Conservation (phyloP, 2,113 vertebrate species). For the Crotalus horridus region DNA sequence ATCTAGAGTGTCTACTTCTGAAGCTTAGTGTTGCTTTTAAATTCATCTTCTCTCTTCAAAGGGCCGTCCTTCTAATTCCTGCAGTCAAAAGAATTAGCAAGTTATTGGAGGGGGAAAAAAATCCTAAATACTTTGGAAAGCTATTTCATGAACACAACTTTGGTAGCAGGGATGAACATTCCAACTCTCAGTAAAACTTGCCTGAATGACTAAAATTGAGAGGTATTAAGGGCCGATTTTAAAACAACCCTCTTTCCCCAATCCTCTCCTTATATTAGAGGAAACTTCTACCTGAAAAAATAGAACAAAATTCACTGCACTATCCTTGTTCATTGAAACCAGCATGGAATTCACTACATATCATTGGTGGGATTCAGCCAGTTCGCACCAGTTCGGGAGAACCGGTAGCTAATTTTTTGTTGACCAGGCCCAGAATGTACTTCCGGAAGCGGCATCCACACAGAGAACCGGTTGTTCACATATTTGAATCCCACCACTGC, state of each 20-base stretch:
- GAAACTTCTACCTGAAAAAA: neutral
- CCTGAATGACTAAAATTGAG: neutral
- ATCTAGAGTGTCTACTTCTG: neutral
- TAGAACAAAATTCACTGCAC: neutral
- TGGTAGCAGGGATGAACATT: neutral
- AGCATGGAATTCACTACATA: neutral
- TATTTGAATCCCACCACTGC: no score
- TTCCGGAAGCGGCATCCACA: no score
- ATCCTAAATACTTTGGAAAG: neutral
- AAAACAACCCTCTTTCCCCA: neutral
- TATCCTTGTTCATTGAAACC: neutral
- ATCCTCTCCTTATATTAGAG: neutral
- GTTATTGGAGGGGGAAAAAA: neutral
- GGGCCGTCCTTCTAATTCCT: neutral
- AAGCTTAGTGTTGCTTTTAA: neutral
- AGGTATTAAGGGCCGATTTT: neutral
- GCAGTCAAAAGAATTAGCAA: neutral
- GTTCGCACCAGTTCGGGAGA: no score
- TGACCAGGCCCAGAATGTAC: no score
- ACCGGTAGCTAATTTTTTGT: no score
- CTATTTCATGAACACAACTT: neutral
- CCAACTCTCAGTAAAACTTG: neutral
- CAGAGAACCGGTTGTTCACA: no score
- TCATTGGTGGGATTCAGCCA: no score
- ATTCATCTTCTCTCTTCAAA: neutral